A percentile compares a stretch with the other conserved stretches of the same genome.
Evolutionary conservation across 2,888 invertebrate species (phyloP).

Genomic region (Crossocerus cetratus): DNA sequence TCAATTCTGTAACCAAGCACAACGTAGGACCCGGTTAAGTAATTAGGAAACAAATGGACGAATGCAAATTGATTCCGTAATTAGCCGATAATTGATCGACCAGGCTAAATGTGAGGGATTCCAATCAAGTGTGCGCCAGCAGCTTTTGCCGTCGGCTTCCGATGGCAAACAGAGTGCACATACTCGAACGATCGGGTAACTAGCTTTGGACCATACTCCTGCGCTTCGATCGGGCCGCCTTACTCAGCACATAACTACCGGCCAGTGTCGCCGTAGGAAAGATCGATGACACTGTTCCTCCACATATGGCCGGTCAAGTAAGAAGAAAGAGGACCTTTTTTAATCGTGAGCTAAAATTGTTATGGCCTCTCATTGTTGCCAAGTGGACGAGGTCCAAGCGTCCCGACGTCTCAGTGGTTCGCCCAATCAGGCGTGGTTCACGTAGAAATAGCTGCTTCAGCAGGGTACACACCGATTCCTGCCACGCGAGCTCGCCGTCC

Average conservation of each 20-base stretch:
- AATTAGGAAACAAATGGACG: slow-evolving; percentile 51
- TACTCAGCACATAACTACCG: slow-evolving; percentile 1
- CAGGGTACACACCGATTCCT: slow-evolving; percentile 54
- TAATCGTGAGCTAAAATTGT: slow-evolving; percentile 56
- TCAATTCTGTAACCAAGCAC: slow-evolving; percentile 50
- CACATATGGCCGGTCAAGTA: slow-evolving; percentile 25
- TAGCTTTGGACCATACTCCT: not conserved
- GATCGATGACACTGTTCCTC: slow-evolving; percentile 36
- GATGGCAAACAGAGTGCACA: not conserved
- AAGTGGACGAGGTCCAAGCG: slow-evolving; percentile 64
- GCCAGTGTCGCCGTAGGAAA: not conserved
- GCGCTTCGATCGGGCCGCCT: too few relatives aligned
- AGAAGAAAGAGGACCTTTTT: slow-evolving; percentile 22
- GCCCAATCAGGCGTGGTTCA: slow-evolving; percentile 63
- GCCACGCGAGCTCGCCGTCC: slow-evolving; percentile 53
- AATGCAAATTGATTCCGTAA: slow-evolving; percentile 35
- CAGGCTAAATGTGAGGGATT: slow-evolving; percentile 6
- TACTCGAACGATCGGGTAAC: not conserved
- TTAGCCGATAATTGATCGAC: slow-evolving; percentile 37
- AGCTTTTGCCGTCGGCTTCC: not conserved
- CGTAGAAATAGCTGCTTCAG: slow-evolving; percentile 66
- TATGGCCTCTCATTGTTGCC: slow-evolving; percentile 60
- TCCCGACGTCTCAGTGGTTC: slow-evolving; percentile 61
- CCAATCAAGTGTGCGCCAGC: too few relatives aligned
- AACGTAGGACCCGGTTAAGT: slow-evolving; percentile 46